Evolutionary conservation across 1,140 invertebrate species (phyloP), one percentile per base, ranked within the genome.

Genomic region (Brachionus paranguensis): DNA sequence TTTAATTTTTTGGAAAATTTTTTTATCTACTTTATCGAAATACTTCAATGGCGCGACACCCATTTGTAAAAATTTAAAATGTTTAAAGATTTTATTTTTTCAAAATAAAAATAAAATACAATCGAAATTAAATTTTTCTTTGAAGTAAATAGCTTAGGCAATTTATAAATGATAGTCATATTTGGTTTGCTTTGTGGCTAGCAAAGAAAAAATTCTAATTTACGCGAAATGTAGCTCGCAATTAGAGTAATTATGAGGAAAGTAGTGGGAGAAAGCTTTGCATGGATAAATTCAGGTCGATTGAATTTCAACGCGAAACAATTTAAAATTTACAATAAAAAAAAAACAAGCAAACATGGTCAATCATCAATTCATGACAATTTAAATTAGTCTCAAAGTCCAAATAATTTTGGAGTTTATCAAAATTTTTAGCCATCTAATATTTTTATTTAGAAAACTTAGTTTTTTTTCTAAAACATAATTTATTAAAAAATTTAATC

Each of bases 211-310:
- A 55, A 55, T 55, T 55, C 50, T 55, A 55, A 55, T 55, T 55
- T 55, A 55, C 6, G 53, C 53, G 10, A 60, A 60, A 60, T 60
- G 53, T 60, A 60, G n/a, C 53, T 60, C 7, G 53, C 17, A 60
- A 60, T 60, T 60, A 60, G 53, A 20, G 2, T 60, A 60, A 60
- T 60, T 60, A 10, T 20, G 17, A 60, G n/a, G 17, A 33, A 33
- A 27, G 33, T 68, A 72, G 68, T 43, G 68, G 37, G 68, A 72
- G 68, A 72, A 27, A 76, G 72, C 72, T 76, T 76, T 76, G 72
- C 43, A 27, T 76, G 72, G 72, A 76, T 76, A 76, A 76, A 50
- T 76, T 76, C 43, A 76, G 72, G 72, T 76, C 72, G 72, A 37
- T 20, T 47, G 47, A 50, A 50, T 50, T 27, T 50, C 17, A 50